Conservation (phyloP, 2,888 invertebrate species). For the Tineola bisselliella region DNA sequence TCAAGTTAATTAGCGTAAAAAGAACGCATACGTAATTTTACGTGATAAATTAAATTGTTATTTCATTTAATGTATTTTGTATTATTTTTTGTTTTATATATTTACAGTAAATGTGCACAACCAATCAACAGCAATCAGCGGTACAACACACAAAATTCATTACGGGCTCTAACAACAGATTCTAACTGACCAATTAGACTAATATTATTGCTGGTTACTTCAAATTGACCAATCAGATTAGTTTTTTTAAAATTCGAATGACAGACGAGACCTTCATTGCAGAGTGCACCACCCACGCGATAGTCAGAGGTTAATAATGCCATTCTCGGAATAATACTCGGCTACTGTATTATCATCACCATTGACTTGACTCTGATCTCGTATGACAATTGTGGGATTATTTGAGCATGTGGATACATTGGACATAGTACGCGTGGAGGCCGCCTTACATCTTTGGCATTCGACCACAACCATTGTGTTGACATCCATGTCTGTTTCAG, state of each 20-base stretch:
- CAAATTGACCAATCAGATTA: too few relatives aligned
- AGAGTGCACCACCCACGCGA: slow-evolving; percentile 65
- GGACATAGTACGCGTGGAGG: neutral
- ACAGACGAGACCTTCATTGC: slow-evolving; percentile 27
- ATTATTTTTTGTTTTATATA: too few relatives aligned
- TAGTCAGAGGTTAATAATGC: slow-evolving; percentile 53
- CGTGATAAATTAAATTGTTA: too few relatives aligned
- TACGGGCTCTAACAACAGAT: too few relatives aligned
- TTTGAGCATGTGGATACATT: slow-evolving; percentile 30
- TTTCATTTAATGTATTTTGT: too few relatives aligned
- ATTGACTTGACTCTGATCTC: slow-evolving; percentile 35
- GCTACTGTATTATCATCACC: slow-evolving; percentile 31
- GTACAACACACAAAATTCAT: too few relatives aligned
- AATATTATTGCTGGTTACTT: too few relatives aligned
- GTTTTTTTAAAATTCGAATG: too few relatives aligned
- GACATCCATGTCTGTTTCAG: slow-evolving; percentile 54
- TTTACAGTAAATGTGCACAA: too few relatives aligned
- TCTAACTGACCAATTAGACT: too few relatives aligned
- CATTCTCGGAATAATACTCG: slow-evolving; percentile 42
- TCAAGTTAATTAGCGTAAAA: slow-evolving; percentile 29
- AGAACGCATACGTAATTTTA: too few relatives aligned
- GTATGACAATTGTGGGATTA: slow-evolving; percentile 49
- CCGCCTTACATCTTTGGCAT: slow-evolving; percentile 31
- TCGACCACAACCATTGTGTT: slow-evolving; percentile 58
- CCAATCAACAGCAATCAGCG: too few relatives aligned